Evolutionary conservation across 2,888 invertebrate genomes (phyloP).

Genomic region (Camptogramma bilineatum): DNA sequence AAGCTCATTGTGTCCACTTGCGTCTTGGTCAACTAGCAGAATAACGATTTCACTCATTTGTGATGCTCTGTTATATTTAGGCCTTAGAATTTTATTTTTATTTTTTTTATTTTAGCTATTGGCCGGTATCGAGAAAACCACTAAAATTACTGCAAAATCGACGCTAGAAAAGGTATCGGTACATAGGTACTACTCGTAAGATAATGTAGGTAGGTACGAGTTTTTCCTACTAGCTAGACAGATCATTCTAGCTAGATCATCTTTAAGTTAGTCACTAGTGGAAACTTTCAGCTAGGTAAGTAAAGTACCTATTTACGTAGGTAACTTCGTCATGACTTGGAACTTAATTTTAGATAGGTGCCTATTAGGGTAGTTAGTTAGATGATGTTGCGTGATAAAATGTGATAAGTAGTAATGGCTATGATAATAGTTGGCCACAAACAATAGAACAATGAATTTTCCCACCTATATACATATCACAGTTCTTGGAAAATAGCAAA

Average conservation of each 20-base stretch:
- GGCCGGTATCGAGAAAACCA: not conserved
- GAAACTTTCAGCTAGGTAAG: conserved; percentile 1
- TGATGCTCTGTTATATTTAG: not conserved
- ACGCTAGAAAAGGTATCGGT: not conserved
- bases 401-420: conserved; percentile 66
- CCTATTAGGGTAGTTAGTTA: conserved; percentile 37
- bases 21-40: conserved; percentile 53
- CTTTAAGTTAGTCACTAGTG: not conserved
- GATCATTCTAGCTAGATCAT: not conserved
- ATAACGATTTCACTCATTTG: conserved; percentile 65
- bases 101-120: not conserved
- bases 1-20: conserved; percentile 69
- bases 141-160: not conserved
- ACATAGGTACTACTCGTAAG: too few relatives aligned
- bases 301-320: not conserved
- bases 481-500: conserved; percentile 64
- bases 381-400: conserved; percentile 68
- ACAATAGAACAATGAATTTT: conserved; percentile 82
- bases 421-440: conserved; percentile 69
- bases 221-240: too few relatives aligned
- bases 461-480: conserved; percentile 75
- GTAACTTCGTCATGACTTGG: conserved; percentile 5
- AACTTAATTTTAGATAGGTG: conserved; percentile 30
- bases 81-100: not conserved
- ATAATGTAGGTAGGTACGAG: too few relatives aligned